Base-by-base conservation (phyloP, 2,888 invertebrate genomes). In the Acanthosoma haemorrhoidale region DNA sequence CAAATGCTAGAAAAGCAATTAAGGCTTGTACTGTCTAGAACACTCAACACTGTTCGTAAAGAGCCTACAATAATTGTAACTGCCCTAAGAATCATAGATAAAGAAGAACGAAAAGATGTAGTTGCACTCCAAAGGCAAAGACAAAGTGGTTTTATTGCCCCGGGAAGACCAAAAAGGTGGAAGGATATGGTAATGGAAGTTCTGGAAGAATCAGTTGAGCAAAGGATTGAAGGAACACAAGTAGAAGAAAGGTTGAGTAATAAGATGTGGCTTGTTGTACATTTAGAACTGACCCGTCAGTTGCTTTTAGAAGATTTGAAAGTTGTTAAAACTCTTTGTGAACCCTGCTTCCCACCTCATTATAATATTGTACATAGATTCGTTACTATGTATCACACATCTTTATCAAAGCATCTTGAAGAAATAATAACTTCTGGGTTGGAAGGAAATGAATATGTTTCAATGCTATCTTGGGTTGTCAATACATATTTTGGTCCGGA, bases 371-470 rank as follows among this genome's bases (percentile, higher is more conserved):
- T 95, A 63, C 88, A 91, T 77, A 89, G 88, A 80, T 97, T 92
- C 80, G 91, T 97, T 0, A 85, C 87, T 75, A 94, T 98, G 91
- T 99, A 99, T 79, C 98, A 99, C 79, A 87, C 85, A 25, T 90
- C 91, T 76, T 83, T 99, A 70, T 91, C 92, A 0, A 83, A 85
- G 72, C 90, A 91, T 83, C 57, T 97, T 15, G 88, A 93, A 81
- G 94, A 94, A 77, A 86, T 95, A 58, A 92, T 95, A n/a, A 85
- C 87, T 38, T 89, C 86, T 76, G 94, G 94, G 0, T 81, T 98
- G 68, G 92, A 97, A 82, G 97, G 96, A 41, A 97, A 97, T 79
- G 99, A 99, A 80, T 94, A 94, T 79, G 96, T 98, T 0, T 93
- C 96, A 0, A 81, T 99, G 68, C 82, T 99, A 8, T 90, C 91